Base-by-base conservation (phyloP, 2,113 vertebrate species). In the Apteryx mantelli region DNA sequence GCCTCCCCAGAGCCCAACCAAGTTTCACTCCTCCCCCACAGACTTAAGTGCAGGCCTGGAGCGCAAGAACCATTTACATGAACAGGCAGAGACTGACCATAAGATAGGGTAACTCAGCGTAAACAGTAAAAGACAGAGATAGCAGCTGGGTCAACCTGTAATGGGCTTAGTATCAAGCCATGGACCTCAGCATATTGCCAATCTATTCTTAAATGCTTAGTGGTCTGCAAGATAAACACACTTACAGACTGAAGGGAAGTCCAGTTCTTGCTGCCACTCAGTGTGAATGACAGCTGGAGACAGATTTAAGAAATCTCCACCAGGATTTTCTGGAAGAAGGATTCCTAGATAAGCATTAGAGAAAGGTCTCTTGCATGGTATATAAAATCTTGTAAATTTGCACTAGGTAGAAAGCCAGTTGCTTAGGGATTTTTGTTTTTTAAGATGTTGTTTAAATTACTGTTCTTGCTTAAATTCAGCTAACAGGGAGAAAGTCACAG, bases 221-320 rank as follows among this genome's bases (percentile, higher is more conserved):
- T 36, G 75, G 30, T 7, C 25, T 85, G 38, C 52, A 12, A 7
- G 63, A 52, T 14, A 81, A 86, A 83, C 15, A 25, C 14, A 30
- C 21, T 84, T 34, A 24, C 2, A 75, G 46, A 42, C 46, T 70
- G 60, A 55, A 82, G 24, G 21, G 55, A 11, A 75, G 48, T 65
- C 74, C 16, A 28, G 58, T 19, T 66, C 78, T 65, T 66, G 36
- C 38, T 63, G 34, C 24, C 5, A 0, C 24, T 89, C 65, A 55
- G n/a, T 26, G 6, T n/a, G 68, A 96, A 42, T 81, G 85, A 91
- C 73, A 87, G 52, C 68, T 90, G 58, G 52, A 94, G 84, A 50
- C 5, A 13, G 55, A 75, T 42, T 70, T 52, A 82, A 92, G 69
- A 78, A 73, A 82, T 24, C 56, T 86, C 44, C 85, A 91, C 32